Evolutionary conservation across 2,113 vertebrate species (phyloP).

Genomic region (Crocuta crocuta): DNA sequence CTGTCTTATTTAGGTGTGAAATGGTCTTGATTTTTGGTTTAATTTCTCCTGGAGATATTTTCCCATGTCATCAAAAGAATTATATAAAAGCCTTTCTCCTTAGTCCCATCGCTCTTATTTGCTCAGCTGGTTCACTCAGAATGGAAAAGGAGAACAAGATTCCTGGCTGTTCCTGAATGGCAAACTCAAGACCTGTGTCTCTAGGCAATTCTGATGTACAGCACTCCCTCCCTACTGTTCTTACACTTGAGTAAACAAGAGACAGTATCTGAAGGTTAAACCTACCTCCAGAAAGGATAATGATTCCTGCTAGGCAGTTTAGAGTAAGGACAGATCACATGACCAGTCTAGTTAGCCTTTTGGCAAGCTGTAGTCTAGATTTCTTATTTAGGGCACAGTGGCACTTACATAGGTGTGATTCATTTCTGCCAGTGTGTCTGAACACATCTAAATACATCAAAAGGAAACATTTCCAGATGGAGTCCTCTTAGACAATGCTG

Average conservation of each 20-base stretch:
- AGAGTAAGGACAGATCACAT: conserved; percentile 27
- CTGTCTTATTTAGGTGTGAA: conserved; percentile 29
- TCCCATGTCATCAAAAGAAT: conserved; percentile 58
- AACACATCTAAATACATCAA: conserved; percentile 61
- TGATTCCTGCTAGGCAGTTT: conserved; percentile 26
- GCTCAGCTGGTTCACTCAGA: background rate
- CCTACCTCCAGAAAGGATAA: conserved; percentile 43
- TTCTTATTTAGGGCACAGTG: conserved; percentile 57
- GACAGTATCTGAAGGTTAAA: conserved; percentile 19
- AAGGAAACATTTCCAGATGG: conserved; percentile 54
- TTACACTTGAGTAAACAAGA: conserved; percentile 36
- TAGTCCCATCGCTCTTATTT: background rate
- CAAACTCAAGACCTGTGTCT: conserved; percentile 3
- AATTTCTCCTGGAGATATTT: conserved; percentile 54
- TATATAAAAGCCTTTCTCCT: conserved; percentile 16
- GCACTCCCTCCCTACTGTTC: background rate
- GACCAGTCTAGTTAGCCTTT: conserved; percentile 45
- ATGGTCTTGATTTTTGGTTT: background rate
- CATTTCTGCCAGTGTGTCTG: conserved; percentile 23
- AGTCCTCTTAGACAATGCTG: conserved; percentile 29
- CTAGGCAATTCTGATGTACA: background rate
- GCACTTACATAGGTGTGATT: conserved; percentile 53
- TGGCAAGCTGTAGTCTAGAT: background rate
- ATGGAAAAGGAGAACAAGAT: background rate
- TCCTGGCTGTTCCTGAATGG: conserved; percentile 27